Conservation (phyloP, 2,888 invertebrate genomes). For the Netelia melanura region DNA sequence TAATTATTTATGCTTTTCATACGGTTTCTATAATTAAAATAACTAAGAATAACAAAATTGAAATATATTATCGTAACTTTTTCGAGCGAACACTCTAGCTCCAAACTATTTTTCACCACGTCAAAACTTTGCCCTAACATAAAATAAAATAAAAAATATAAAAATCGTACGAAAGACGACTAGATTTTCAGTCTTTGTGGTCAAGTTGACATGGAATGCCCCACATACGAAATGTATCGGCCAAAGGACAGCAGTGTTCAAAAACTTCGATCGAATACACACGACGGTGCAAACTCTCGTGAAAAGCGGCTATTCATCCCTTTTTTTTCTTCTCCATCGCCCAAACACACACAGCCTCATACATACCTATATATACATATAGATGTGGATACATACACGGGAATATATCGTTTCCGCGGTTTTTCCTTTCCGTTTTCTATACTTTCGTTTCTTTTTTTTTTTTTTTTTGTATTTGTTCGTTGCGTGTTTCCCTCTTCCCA, state of each 20-base stretch:
- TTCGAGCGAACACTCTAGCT: too few species aligned
- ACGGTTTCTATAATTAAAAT: too few species aligned
- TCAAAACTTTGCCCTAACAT: background rate
- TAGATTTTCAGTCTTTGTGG: background rate
- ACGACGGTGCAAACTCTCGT: conserved; percentile 15
- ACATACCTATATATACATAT: background rate
- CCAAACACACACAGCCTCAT: background rate
- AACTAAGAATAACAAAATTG: too few species aligned
- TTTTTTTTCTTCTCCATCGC: conserved; percentile 5
- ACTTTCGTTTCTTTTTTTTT: conserved; percentile 16
- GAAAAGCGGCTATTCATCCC: conserved; percentile 38
- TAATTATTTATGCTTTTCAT: too few species aligned
- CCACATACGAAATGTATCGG: background rate
- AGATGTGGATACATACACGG: background rate
- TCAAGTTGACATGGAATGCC: background rate
- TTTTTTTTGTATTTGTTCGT: background rate
- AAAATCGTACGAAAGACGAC: background rate
- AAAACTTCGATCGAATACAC: conserved; percentile 38
- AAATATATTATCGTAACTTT: too few species aligned
- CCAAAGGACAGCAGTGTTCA: conserved; percentile 7
- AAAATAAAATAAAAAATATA: background rate
- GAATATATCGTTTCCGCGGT: conserved; percentile 22
- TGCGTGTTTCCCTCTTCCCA: conserved; percentile 26
- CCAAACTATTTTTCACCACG: background rate
- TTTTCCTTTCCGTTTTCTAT: conserved; percentile 59